phyloP scores from a whole-genome alignment of 2,888 invertebrate species.

The Unio delphinus region DNA sequence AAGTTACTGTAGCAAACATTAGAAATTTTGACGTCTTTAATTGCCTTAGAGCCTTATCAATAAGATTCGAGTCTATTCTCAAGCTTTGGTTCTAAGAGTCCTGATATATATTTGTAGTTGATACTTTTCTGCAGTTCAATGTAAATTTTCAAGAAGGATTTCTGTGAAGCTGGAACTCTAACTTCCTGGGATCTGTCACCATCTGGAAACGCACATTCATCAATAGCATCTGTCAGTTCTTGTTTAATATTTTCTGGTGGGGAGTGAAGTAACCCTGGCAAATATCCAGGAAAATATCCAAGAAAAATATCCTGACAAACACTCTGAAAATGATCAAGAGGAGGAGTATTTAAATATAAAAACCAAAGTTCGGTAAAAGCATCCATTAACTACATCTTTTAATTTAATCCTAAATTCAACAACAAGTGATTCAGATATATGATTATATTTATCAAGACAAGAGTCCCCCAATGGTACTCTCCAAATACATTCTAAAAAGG shows the following conservation, averaged over 20 bases:
- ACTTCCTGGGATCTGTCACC: conserved; percentile 5
- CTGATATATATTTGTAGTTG: neutral
- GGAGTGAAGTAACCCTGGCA: conserved; percentile 20
- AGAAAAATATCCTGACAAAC: conserved; percentile 32
- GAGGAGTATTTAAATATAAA: neutral
- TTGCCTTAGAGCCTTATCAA: too few species aligned
- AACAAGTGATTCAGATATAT: too few species aligned
- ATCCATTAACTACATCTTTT: too few species aligned
- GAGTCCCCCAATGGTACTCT: too few species aligned
- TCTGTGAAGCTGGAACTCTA: conserved; percentile 4
- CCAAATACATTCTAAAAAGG: too few species aligned
- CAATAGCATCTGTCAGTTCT: conserved; percentile 8
- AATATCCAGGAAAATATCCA: conserved; percentile 6
- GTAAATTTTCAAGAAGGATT: conserved; percentile 6
- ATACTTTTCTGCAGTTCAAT: conserved; percentile 8
- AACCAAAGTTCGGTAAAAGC: too few species aligned
- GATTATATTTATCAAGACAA: too few species aligned
- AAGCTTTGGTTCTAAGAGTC: too few species aligned
- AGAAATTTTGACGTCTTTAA: too few species aligned
- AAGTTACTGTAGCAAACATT: too few species aligned
- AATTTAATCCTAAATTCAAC: too few species aligned
- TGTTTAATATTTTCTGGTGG: conserved; percentile 22
- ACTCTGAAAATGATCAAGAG: conserved; percentile 16
- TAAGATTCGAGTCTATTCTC: too few species aligned
- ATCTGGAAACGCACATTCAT: conserved; percentile 14